phyloP scores from a whole-genome alignment of 2,888 invertebrate genomes.

The Alitta virens region DNA sequence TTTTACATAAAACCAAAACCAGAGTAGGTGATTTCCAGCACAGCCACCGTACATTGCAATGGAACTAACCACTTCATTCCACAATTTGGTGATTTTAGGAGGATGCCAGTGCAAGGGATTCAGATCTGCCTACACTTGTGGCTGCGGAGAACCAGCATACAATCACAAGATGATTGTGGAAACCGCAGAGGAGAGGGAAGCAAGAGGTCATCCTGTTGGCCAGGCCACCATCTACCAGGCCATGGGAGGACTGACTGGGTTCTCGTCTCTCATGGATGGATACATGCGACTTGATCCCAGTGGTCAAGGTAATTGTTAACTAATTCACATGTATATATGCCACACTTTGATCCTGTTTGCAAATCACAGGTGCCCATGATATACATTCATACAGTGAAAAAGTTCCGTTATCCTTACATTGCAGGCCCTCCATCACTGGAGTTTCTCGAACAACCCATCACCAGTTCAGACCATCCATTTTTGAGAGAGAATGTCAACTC shows the following conservation, averaged over 20 bases:
- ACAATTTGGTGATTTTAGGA: too few relatives aligned
- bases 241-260: constrained; percentile 56
- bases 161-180: constrained; percentile 48
- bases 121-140: constrained; percentile 50
- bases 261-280: constrained; percentile 53
- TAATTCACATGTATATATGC: too few relatives aligned
- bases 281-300: constrained; percentile 53
- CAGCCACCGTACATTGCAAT: too few relatives aligned
- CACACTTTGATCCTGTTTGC: too few relatives aligned
- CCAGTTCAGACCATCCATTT: constrained; percentile 50
- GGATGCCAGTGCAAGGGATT: constrained; percentile 52
- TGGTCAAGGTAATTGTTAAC: constrained; percentile 46
- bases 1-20: too few relatives aligned
- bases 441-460: constrained; percentile 52
- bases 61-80: too few relatives aligned
- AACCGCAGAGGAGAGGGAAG: constrained; percentile 49
- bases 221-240: constrained; percentile 51
- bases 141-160: constrained; percentile 46
- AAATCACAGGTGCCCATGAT: too few relatives aligned
- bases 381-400: too few relatives aligned
- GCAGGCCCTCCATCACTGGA: constrained; percentile 49
- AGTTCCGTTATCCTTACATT: too few relatives aligned
- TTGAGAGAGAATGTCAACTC: constrained; percentile 47
- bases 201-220: constrained; percentile 51
- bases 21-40: too few relatives aligned